Evolutionary conservation across 1,140 invertebrate species (phyloP), one percentile per base, ranked within the genome.

Genomic region (Magallana angulata): DNA sequence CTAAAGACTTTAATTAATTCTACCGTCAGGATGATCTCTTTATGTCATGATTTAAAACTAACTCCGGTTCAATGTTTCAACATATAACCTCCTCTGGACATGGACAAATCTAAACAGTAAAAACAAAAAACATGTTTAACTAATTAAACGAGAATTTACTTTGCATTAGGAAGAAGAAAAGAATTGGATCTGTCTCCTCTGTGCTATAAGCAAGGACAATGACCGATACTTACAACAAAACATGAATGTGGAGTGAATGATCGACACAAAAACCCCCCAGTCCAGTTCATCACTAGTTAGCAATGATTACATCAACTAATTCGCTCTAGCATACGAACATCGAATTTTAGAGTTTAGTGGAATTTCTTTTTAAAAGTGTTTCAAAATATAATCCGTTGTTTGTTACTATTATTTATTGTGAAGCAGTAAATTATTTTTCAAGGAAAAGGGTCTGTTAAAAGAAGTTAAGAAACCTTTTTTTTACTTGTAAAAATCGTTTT

Each of bases 21-120:
- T n/a, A 16, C 14, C 14, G 14, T 64, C 18, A 64, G n/a, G 16
- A 16, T 16, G 60, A 16, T 76, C 9, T 30, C 12, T 30, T 76
- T 30, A 12, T 18, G 48, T 30, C 11, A 24, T 36, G 68, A 30
- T 76, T 76, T 76, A 11, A 71, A 30, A 18, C n/a, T 11, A 30
- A 76, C 8, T 76, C 8, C 36, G 24, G 68, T 76, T 76, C 68
- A 76, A 76, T 36, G 68, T 76, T 36, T 76, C 68, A 30, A 48
- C 36, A 30, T 36, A 76, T 12, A n/a, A 36, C 30, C 24, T 76
- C 68, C 68, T 76, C 68, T 76, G 24, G 68, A 30, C 36, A 48
- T 48, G 36, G 36, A 48, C 5, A 48, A 48, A 48, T 48, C 36
- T 48, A 4, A 48, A 48, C 36, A 48, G 36, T 48, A 48, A 76